Evolutionary conservation across 2,113 vertebrate species (phyloP), one percentile per base, ranked within the genome.

Genomic region (Petrocephalus zakoni): DNA sequence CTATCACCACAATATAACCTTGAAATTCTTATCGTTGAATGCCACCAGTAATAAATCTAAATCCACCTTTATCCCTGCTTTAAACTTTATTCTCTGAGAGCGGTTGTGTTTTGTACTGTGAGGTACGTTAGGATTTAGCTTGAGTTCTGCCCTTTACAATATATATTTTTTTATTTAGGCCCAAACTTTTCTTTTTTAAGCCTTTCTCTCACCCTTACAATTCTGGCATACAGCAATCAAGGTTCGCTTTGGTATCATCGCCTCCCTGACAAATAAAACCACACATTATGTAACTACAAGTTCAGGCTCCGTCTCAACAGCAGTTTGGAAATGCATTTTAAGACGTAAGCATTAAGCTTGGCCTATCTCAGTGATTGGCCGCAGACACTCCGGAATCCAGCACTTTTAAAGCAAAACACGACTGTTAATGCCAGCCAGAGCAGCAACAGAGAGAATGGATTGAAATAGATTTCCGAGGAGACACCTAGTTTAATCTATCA

Each of bases 401-500:
- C 47, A 51, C 46, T 10, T 51, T 15, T 51, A 84, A 8, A n/a
- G 81, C 34, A 10, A 42, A 42, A 42, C 1, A 37, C 5, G 6
- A 78, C 34, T 42, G 34, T 78, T 78, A 78, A 78, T 17, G 34
- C 34, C 29, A 8, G 15, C 34, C n/a, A 88, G 47, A 52, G 4
- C 21, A 5, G 47, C 21, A 15, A 81, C 1, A 19, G n/a, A 55
- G 68, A 34, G 53, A 37, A 88, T 8, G 34, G 25, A 25, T 11
- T 51, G 64, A 81, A 55, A 5, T 10, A 37, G 49, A 53, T 29
- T 75, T 42, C 8, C 22, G 29, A 56, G 49, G 75, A 78, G 52
- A 72, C n/a, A 88, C 72, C 72, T 51, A 75, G 78, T 56, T 82
- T 88, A 88, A 88, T 84, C 58, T 83, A 8, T 61, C 75, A 84